Percentiles rank a stretch among this genome's conserved stretches.
Conservation (phyloP, 2,797 vertebrate genomes). For the Leptatherina wallacei region DNA sequence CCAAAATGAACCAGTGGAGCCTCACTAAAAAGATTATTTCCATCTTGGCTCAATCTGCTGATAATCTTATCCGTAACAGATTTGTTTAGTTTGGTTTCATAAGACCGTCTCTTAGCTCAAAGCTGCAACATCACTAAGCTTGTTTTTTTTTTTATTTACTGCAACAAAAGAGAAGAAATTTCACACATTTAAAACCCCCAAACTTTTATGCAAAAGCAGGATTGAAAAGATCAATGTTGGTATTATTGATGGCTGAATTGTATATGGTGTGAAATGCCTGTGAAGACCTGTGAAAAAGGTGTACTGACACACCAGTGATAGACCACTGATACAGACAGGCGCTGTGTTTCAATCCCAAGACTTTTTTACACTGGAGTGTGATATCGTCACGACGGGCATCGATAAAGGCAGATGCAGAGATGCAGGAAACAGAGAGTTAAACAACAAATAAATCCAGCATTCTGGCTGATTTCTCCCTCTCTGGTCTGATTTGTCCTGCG, state of each 20-base stretch:
- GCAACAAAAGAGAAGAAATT: too few species aligned
- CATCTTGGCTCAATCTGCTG: background rate
- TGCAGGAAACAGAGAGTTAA: background rate
- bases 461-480: background rate
- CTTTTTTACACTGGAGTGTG: background rate
- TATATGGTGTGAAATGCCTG: background rate
- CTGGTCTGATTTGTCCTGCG: background rate
- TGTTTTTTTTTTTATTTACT: background rate
- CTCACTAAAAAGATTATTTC: background rate
- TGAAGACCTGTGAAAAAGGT: background rate
- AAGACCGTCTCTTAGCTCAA: background rate
- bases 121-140: background rate
- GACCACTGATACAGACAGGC: background rate
- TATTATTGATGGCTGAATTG: too few species aligned
- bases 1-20: too few species aligned
- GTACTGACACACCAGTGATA: background rate
- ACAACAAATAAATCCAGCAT: background rate
- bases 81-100: background rate
- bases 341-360: background rate
- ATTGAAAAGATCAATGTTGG: too few species aligned
- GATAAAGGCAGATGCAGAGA: background rate
- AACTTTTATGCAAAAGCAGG: too few species aligned
- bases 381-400: background rate
- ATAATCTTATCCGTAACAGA: background rate
- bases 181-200: too few species aligned